Percentiles rank a stretch among this genome's conserved stretches.
Evolutionary conservation across 1,140 invertebrate species (phyloP).

Genomic region (Galendromus occidentalis): DNA sequence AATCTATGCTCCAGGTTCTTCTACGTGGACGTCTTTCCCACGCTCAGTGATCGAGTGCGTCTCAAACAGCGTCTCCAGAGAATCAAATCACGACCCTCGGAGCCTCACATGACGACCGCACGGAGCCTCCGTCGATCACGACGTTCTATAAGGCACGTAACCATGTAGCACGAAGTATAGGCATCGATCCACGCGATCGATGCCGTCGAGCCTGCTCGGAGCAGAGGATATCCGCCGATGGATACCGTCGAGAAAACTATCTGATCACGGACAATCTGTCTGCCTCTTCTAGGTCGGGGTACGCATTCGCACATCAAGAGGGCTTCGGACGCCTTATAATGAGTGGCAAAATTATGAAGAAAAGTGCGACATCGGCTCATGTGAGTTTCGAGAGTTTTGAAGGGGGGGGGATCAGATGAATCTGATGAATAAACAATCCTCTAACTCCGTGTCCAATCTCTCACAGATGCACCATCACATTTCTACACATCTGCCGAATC

Average conservation of each 20-base stretch:
- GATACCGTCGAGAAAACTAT: not conserved
- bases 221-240: not conserved
- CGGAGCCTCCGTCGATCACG: slow-evolving; percentile 56
- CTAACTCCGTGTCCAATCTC: not conserved
- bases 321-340: slow-evolving; percentile 94
- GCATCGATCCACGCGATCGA: not conserved
- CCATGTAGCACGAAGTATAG: not conserved
- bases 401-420: not conserved
- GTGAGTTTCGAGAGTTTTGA: not conserved
- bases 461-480: slow-evolving; percentile 9
- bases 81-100: slow-evolving; percentile 42
- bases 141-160: slow-evolving; percentile 41
- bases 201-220: not conserved
- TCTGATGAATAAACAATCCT: not conserved
- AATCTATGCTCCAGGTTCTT: too few relatives aligned
- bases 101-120: slow-evolving; percentile 56
- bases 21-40: slow-evolving; percentile 65
- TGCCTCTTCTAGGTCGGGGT: slow-evolving; percentile 50
- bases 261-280: not conserved
- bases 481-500: slow-evolving; percentile 1
- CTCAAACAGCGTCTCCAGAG: slow-evolving; percentile 46
- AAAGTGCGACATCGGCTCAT: slow-evolving; percentile 18
- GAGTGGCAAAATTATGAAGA: slow-evolving; percentile 81
- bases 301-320: slow-evolving; percentile 92
- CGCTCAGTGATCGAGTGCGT: slow-evolving; percentile 70